phyloP scores from a whole-genome alignment of 2,888 invertebrate species.

The Macrophya annulata region DNA sequence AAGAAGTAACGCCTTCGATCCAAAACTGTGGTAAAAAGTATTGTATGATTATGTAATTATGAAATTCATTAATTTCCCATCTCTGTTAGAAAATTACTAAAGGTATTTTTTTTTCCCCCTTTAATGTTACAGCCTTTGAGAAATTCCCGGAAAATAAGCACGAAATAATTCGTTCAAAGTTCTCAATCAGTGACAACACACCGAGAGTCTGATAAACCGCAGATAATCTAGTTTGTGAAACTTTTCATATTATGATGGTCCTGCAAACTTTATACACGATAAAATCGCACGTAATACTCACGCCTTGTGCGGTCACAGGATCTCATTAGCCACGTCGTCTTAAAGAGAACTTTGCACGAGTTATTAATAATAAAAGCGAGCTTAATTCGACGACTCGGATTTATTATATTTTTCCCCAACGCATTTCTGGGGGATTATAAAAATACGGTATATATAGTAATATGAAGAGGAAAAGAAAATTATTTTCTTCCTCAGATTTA shows the following conservation, averaged over 20 bases:
- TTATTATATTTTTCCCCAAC: conserved; percentile 10
- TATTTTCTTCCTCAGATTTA: neutral
- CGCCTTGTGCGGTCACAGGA: conserved; percentile 35
- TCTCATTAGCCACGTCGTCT: conserved; percentile 34
- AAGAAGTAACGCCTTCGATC: neutral
- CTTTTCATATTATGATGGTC: conserved; percentile 45
- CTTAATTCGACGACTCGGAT: conserved; percentile 26
- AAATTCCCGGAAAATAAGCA: neutral
- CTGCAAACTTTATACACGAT: conserved; percentile 40
- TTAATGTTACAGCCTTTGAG: neutral
- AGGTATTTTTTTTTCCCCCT: neutral
- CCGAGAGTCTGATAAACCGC: conserved; percentile 36
- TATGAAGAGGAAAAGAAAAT: neutral
- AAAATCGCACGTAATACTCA: conserved; percentile 38
- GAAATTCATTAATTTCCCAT: neutral
- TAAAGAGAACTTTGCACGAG: conserved; percentile 31
- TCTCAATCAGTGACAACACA: conserved; percentile 37
- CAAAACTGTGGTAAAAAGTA: neutral
- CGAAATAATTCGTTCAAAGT: conserved; percentile 30
- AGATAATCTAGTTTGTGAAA: conserved; percentile 45
- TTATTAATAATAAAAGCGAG: conserved; percentile 37
- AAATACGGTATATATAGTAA: neutral
- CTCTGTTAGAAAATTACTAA: neutral
- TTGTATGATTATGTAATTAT: neutral
- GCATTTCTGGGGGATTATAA: neutral